Evolutionary conservation across 2,797 vertebrate species (phyloP), one percentile per base, ranked within the genome.

Genomic region (Gobio occitaniae): DNA sequence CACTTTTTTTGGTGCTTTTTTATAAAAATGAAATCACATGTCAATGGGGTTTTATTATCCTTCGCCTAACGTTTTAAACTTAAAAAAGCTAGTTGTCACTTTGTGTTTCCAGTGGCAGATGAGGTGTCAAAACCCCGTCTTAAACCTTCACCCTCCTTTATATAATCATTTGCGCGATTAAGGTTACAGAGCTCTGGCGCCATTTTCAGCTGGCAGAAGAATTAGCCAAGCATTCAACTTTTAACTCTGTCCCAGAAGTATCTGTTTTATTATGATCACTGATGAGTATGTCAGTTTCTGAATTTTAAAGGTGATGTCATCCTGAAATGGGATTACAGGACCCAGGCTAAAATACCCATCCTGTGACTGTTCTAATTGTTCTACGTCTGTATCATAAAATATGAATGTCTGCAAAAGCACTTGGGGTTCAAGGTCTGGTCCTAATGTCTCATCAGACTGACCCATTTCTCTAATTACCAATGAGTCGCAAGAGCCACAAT

Each of bases 351-450:
- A 93, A 95, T 94, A 93, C 91, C 94, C 93, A 91, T 92, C 93
- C 93, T 87, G 93, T 93, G 94, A 94, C 92, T 90, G 91, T 92
- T 94, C 94, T 96, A 96, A 96, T 96, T 96, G 95, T 95, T 95
- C 94, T 94, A 93, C 91, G 94, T 92, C 92, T 91, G 93, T 94
- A 94, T 95, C 94, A 96, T 96, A 92, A 96, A 96, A 96, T 95
- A 96, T 96, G 92, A 93, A 96, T 96, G 94, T 82, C 93, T 91
- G 92, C 92, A 93, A 94, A 95, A 95, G 94, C 93, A 94, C 88
- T 90, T 88, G 92, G 91, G 91, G 93, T 95, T 93, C 92, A 93
- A 90, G 83, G 78, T 56, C 61, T 84, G 59, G 84, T 84, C 83
- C 91, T 94, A 95, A 95, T 95, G 94, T 92, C 93, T 94, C 94